Evolutionary conservation across 2,888 invertebrate species (phyloP), one percentile per base, ranked within the genome.

Genomic region (Nebria salina): DNA sequence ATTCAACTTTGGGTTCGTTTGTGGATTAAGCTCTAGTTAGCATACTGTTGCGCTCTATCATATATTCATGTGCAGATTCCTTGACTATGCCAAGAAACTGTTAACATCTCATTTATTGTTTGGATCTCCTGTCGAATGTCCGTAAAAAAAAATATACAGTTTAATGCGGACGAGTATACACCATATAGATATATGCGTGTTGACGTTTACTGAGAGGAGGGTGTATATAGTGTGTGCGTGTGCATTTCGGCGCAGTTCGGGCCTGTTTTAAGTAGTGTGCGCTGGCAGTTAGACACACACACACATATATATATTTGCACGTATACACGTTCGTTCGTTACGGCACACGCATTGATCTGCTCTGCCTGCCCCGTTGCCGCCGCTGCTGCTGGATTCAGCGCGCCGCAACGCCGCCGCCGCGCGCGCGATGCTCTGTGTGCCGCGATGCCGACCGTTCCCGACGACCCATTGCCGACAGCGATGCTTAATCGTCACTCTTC

Each of bases 401-500:
- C 77, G 73, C 79, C 79, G 25, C 70, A 70, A 34, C 34, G 34
- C 70, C 70, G 25, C 20, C 41, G 73, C 68, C 68, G 68, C 26
- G 20, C 68, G 68, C 72, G 72, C 26, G 15, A 26, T 64, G 64
- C 75, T 54, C 54, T 54, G 72, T 34, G 68, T 68, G 72, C 25
- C 34, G 34, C 72, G 72, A 25, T 34, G 74, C 75, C 72, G 76
- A 76, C 74, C 74, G 54, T 54, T 54, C 54, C 54, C 74, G 43
- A 66, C 80, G 80, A 81, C 81, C 81, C 81, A 81, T 64, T 81
- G 81, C 76, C 81, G 81, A 81, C 81, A 81, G 76, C 81, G 81
- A 76, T 73, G 76, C 76, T 76, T 81, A 70, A 76, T 81, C 81
- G 76, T 76, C 76, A 76, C 81, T 41, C 73, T 73, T 73, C 73